Evolutionary conservation across 1,140 invertebrate species (phyloP).

Genomic region (Pseudobourletiella spinata): DNA sequence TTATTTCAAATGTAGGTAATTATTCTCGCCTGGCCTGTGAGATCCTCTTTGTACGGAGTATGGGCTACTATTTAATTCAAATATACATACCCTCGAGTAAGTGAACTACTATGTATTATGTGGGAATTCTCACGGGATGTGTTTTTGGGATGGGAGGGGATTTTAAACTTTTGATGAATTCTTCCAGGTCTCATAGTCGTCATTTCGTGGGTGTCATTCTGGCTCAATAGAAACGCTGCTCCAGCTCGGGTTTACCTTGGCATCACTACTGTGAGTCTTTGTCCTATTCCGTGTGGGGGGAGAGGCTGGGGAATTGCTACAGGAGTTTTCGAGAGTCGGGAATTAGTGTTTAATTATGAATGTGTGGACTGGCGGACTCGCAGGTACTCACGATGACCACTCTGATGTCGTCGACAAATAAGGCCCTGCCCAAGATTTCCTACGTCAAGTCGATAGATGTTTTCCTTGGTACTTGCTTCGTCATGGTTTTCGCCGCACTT

Average conservation of each 20-base stretch:
- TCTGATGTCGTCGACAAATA: conserved; percentile 95
- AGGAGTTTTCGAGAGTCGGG: no score
- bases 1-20: conserved; percentile 61
- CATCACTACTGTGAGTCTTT: conserved; percentile 75
- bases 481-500: conserved; percentile 79
- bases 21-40: conserved; percentile 94
- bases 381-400: conserved; percentile 95
- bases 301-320: no score
- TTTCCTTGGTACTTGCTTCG: conserved; percentile 94
- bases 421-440: conserved; percentile 93
- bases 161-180: no score
- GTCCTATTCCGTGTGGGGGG: no score
- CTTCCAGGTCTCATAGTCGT: conserved; percentile 82
- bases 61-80: conserved; percentile 99
- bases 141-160: no score
- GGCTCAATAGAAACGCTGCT: conserved; percentile 88
- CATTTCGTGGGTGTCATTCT: conserved; percentile 97
- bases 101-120: no score
- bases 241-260: conserved; percentile 91
- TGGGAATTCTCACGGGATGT: no score
- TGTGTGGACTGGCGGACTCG: no score
- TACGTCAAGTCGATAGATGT: conserved; percentile 98
- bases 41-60: conserved; percentile 93
- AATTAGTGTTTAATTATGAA: no score
- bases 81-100: conserved; percentile 88